Percentiles rank a stretch among this genome's conserved stretches.
These are phyloP conservation scores for Eptatretus atami DNA, from an alignment of 2,797 vertebrate genomes.

Conservation along the genomic window DNA sequence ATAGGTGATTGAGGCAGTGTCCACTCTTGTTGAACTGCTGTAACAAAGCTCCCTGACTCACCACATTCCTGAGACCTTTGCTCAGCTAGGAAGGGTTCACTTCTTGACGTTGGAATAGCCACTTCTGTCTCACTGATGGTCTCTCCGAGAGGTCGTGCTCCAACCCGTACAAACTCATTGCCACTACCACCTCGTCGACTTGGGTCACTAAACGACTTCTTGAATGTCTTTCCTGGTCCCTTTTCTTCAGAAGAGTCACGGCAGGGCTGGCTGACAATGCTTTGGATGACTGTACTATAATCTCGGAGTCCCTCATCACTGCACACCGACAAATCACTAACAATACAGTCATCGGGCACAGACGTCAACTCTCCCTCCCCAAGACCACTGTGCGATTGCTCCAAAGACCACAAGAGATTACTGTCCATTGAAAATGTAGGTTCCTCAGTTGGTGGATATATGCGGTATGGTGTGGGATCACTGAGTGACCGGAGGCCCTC, in stretches of 20 bases:
- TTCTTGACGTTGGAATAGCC: constrained; percentile 43
- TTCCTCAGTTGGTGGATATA: constrained; percentile 27
- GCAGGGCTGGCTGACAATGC: constrained; percentile 52
- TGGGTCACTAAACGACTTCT: constrained; percentile 83
- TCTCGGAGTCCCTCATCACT: constrained; percentile 48
- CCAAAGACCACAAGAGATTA: constrained; percentile 50
- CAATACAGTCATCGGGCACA: constrained; percentile 23
- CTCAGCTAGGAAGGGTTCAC: constrained; percentile 58
- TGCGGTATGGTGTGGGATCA: constrained; percentile 85
- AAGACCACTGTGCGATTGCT: constrained; percentile 20
- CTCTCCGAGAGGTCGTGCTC: constrained; percentile 23
- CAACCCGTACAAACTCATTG: constrained; percentile 15
- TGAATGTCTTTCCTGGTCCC: constrained; percentile 40
- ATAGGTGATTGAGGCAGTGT: constrained; percentile 9
- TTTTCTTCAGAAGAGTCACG: constrained; percentile 47
- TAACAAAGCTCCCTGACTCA: constrained; percentile 16
- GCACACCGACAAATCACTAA: constrained; percentile 54
- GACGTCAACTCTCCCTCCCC: constrained; percentile 17
- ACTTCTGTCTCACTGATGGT: constrained; percentile 42
- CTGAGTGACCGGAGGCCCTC: constrained; percentile 60
- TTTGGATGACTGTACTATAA: constrained; percentile 53
- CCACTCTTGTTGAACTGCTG: constrained; percentile 20
- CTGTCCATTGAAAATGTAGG: constrained; percentile 44
- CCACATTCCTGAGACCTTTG: constrained; percentile 20
- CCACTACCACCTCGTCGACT: constrained; percentile 39